Conservation (phyloP, 2,888 invertebrate species). For the Ornithoptera alexandrae region DNA sequence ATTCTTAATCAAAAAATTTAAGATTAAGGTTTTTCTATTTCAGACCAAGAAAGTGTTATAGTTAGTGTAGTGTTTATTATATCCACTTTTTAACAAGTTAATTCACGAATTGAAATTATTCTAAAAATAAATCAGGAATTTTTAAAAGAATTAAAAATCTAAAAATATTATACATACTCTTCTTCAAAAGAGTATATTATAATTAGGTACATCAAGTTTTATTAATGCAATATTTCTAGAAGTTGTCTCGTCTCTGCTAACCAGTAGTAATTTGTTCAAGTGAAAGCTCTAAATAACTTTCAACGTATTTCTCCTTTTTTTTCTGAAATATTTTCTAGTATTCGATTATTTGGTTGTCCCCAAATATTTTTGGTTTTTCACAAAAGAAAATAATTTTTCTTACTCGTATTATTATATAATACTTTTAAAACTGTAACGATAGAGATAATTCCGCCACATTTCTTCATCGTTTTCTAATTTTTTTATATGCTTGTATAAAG, state of each 20-base stretch:
- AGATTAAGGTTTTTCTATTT: too few species aligned
- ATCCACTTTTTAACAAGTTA: neutral
- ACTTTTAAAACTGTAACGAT: too few species aligned
- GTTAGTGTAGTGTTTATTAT: neutral
- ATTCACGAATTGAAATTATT: neutral
- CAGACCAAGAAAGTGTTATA: neutral
- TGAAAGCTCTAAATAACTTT: neutral
- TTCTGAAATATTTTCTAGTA: neutral
- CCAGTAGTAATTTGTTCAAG: neutral
- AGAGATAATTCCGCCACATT: too few species aligned
- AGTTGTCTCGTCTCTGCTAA: neutral
- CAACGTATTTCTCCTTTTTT: neutral
- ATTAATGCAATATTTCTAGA: neutral
- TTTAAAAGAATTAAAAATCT: too few species aligned
- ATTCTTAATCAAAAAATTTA: too few species aligned
- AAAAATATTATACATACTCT: neutral
- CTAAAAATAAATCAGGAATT: too few species aligned
- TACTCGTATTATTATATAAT: too few species aligned
- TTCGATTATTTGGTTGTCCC: too few species aligned
- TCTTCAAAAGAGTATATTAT: neutral
- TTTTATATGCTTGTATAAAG: too few species aligned
- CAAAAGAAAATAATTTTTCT: too few species aligned
- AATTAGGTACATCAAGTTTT: neutral
- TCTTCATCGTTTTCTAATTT: too few species aligned
- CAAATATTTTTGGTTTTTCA: too few species aligned